Conservation (phyloP, 2,113 vertebrate genomes). For the Amia ocellicauda region DNA sequence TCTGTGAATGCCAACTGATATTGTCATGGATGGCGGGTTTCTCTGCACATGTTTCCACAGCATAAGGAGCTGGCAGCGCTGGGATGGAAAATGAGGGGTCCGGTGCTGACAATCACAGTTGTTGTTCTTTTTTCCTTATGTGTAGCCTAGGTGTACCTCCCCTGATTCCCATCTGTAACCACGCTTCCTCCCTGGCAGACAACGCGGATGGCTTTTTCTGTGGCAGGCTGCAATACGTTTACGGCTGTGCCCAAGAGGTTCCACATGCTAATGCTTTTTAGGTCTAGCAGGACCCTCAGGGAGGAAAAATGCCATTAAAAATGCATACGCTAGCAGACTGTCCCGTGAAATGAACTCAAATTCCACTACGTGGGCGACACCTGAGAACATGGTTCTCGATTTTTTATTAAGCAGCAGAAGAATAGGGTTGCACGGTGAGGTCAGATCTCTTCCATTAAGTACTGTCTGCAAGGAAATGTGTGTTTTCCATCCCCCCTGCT, state of each 20-base stretch:
- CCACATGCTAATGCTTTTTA: background rate
- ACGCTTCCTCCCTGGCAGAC: no score
- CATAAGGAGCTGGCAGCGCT: no score
- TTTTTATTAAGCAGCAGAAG: background rate
- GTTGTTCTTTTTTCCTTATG: no score
- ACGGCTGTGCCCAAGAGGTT: background rate
- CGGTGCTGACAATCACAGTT: no score
- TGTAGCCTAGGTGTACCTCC: no score
- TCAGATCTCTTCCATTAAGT: background rate
- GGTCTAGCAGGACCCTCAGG: background rate
- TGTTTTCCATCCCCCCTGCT: background rate
- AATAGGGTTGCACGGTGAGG: background rate
- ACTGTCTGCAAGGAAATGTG: background rate
- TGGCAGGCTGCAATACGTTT: background rate
- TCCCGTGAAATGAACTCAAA: background rate
- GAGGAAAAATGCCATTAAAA: background rate
- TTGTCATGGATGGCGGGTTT: no score
- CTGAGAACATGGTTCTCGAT: conserved; percentile 3
- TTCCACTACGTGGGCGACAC: background rate
- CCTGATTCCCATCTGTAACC: no score
- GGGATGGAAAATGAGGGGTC: no score
- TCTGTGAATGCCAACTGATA: no score
- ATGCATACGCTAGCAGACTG: background rate
- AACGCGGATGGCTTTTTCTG: no score
- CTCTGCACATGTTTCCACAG: no score